Conservation (phyloP, 1,140 invertebrate species). For the Platyura marginata region DNA sequence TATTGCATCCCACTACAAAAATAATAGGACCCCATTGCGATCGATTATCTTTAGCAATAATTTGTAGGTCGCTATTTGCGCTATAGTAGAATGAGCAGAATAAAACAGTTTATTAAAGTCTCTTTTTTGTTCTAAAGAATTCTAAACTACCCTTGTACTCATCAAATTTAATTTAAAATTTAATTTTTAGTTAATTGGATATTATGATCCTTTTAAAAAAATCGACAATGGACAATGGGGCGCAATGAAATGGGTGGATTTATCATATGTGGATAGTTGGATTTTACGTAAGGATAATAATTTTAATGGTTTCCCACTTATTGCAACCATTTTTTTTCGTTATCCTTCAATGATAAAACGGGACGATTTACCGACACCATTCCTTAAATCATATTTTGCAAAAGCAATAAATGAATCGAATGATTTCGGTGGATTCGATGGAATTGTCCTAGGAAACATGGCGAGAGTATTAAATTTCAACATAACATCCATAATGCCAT, state of each 20-base stretch:
- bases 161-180: background rate
- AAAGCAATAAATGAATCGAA: conserved; percentile 3
- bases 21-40: too few relatives aligned
- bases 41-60: too few relatives aligned
- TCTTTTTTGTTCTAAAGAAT: background rate
- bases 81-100: background rate
- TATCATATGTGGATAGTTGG: background rate
- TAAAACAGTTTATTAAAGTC: background rate
- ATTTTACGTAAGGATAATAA: background rate
- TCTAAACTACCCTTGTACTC: background rate
- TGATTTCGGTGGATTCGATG: conserved; percentile 14
- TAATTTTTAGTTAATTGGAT: background rate
- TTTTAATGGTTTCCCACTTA: conserved; percentile 16
- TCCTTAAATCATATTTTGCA: conserved; percentile 5
- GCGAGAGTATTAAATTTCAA: conserved; percentile 20
- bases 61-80: too few relatives aligned
- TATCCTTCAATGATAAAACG: conserved; percentile 10
- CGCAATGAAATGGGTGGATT: background rate
- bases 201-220: background rate
- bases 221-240: background rate
- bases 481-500: conserved; percentile 10
- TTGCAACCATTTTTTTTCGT: conserved; percentile 15
- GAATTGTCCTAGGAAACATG: conserved; percentile 15
- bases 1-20: too few relatives aligned
- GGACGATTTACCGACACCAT: conserved; percentile 1